These are phyloP conservation scores for Protobothrops flavoviridis DNA, from an alignment of 2,113 vertebrate genomes.

Conservation along the genomic window DNA sequence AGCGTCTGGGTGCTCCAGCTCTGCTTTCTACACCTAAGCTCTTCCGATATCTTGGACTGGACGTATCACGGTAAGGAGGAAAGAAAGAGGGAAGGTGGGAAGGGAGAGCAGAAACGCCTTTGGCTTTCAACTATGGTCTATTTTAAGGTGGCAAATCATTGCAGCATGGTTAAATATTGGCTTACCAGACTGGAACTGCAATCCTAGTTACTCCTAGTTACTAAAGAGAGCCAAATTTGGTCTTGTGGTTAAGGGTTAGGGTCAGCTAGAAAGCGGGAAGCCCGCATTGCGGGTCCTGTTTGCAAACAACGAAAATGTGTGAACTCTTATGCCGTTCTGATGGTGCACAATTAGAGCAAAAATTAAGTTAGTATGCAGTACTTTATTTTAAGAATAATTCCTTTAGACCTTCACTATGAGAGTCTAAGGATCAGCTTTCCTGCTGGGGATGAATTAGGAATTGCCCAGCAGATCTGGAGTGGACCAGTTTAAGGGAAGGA, in stretches of 20 bases:
- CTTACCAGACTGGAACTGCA: not conserved
- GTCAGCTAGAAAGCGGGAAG: not conserved
- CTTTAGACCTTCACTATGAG: not conserved
- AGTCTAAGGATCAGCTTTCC: not conserved
- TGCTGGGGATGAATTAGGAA: not conserved
- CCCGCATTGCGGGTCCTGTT: rapidly evolving
- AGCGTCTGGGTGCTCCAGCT: not conserved
- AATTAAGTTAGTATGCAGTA: not conserved
- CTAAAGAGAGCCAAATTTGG: not conserved
- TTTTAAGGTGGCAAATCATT: too few species aligned
- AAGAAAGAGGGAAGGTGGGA: not conserved
- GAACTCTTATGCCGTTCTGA: not conserved
- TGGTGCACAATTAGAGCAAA: not conserved
- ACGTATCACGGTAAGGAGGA: slow-evolving; percentile 66
- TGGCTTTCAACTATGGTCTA: not conserved
- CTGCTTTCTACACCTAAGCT: slow-evolving; percentile 29
- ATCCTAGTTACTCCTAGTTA: not conserved
- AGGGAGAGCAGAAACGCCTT: rapidly evolving
- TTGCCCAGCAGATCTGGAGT: not conserved
- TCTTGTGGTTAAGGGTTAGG: not conserved
- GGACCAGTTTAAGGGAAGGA: not conserved
- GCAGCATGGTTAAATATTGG: not conserved
- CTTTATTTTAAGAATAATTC: not conserved
- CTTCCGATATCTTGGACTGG: slow-evolving; percentile 48
- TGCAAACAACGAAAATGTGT: not conserved